Evolutionary conservation across 2,888 invertebrate genomes (phyloP).

Genomic region (Notodonta dromedarius): DNA sequence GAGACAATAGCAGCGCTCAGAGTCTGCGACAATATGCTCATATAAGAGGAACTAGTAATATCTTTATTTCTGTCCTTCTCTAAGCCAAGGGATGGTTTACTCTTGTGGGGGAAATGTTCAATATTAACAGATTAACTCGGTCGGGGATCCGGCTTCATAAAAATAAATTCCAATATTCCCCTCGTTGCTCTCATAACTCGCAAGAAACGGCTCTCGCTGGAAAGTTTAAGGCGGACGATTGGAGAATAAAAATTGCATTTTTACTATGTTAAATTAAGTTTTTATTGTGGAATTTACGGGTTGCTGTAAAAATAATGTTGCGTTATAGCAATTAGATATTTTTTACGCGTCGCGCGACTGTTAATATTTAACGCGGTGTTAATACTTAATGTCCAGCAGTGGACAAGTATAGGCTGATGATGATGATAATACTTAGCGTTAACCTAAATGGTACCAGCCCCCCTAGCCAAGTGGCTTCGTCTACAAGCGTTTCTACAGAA

Average conservation of each 20-base stretch:
- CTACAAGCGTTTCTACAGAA: too few species aligned
- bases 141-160: conserved; percentile 72
- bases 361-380: conserved; percentile 30
- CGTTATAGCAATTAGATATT: conserved; percentile 46
- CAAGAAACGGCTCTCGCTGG: conserved; percentile 72
- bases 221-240: conserved; percentile 76
- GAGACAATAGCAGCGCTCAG: conserved; percentile 4
- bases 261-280: conserved; percentile 76
- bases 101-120: conserved; percentile 70
- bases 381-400: too few species aligned
- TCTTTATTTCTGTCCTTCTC: conserved; percentile 31
- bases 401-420: too few species aligned
- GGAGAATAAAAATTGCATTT: conserved; percentile 78
- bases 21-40: conserved; percentile 15
- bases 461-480: too few species aligned
- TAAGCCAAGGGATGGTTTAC: conserved; percentile 54
- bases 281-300: conserved; percentile 72
- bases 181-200: conserved; percentile 75
- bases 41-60: conserved; percentile 25
- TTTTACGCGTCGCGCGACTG: conserved; percentile 36
- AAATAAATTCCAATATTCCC: conserved; percentile 78
- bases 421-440: conserved; percentile 26
- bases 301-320: conserved; percentile 48
- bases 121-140: conserved; percentile 79
- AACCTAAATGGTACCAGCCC: conserved; percentile 4